Percentiles rank a stretch among this genome's conserved stretches.
Evolutionary conservation across 2,888 invertebrate species (phyloP).

Genomic region (Eupithecia subumbrata): DNA sequence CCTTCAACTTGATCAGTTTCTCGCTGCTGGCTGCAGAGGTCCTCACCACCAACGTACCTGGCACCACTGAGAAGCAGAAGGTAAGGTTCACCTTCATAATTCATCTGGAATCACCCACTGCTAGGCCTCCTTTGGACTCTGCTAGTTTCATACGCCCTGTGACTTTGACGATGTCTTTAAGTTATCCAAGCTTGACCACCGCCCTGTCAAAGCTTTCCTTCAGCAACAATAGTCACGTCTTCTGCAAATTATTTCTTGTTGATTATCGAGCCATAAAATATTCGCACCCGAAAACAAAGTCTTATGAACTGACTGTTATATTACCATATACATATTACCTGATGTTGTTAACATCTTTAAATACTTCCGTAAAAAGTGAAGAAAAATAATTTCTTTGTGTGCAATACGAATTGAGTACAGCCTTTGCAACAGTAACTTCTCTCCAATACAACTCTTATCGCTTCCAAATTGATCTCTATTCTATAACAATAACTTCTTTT

Average conservation of each 20-base stretch:
- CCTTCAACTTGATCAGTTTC: slow-evolving; percentile 95
- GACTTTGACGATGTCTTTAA: too few relatives aligned
- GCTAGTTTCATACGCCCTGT: not conserved
- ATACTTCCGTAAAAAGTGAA: not conserved
- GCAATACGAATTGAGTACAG: not conserved
- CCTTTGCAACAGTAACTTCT: slow-evolving; percentile 4
- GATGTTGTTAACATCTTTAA: not conserved
- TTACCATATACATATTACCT: too few relatives aligned
- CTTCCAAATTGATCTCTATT: not conserved
- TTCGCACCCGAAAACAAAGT: too few relatives aligned
- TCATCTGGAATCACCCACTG: not conserved
- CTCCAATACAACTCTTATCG: not conserved
- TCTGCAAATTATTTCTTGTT: not conserved
- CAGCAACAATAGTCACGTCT: not conserved
- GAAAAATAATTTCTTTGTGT: not conserved
- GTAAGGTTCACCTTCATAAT: slow-evolving; percentile 55
- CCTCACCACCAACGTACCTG: slow-evolving; percentile 82
- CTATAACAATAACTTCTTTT: slow-evolving; percentile 46
- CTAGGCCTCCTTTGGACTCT: not conserved
- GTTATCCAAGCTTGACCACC: not conserved
- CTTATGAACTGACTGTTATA: too few relatives aligned
- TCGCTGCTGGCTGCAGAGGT: slow-evolving; percentile 91
- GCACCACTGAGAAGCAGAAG: slow-evolving; percentile 81
- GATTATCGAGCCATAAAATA: too few relatives aligned
- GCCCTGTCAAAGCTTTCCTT: not conserved